Conservation (phyloP, 2,113 vertebrate species). For the Glaucomys volans region DNA sequence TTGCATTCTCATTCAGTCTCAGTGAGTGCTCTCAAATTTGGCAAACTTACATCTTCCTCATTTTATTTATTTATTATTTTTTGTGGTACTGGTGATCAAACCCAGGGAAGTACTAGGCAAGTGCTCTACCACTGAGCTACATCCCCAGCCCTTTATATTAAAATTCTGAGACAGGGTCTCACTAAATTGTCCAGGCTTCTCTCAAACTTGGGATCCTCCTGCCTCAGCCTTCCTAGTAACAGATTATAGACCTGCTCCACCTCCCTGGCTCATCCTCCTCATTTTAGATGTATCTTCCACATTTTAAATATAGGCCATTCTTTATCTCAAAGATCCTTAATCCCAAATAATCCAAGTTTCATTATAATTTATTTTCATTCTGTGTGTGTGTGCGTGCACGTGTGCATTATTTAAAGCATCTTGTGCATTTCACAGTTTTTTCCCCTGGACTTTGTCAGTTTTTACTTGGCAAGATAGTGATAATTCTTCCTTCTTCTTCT, state of each 20-base stretch:
- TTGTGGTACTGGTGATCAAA: too few relatives aligned
- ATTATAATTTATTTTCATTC: neutral
- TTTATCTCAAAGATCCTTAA: neutral
- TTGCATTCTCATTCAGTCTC: neutral
- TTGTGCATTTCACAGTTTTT: slow-evolving; percentile 10
- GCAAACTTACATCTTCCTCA: neutral
- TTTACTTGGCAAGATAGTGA: slow-evolving; percentile 44
- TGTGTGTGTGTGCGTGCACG: neutral
- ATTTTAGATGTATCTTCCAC: neutral
- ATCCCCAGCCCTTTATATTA: too few relatives aligned
- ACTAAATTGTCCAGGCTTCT: too few relatives aligned
- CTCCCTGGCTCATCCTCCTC: too few relatives aligned
- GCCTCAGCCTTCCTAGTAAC: neutral
- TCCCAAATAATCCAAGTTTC: neutral
- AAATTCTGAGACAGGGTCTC: too few relatives aligned
- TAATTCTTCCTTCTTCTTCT: slow-evolving; percentile 13
- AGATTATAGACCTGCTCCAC: neutral
- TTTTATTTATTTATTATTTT: neutral
- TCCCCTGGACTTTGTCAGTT: neutral
- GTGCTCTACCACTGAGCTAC: too few relatives aligned
- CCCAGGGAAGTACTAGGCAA: too few relatives aligned
- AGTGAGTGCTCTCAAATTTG: slow-evolving; percentile 35
- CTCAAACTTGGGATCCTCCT: too few relatives aligned
- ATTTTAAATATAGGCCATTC: slow-evolving; percentile 40
- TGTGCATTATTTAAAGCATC: neutral